Base-by-base conservation (phyloP, 2,797 vertebrate genomes). In the Chaetophractus vellerosus region DNA sequence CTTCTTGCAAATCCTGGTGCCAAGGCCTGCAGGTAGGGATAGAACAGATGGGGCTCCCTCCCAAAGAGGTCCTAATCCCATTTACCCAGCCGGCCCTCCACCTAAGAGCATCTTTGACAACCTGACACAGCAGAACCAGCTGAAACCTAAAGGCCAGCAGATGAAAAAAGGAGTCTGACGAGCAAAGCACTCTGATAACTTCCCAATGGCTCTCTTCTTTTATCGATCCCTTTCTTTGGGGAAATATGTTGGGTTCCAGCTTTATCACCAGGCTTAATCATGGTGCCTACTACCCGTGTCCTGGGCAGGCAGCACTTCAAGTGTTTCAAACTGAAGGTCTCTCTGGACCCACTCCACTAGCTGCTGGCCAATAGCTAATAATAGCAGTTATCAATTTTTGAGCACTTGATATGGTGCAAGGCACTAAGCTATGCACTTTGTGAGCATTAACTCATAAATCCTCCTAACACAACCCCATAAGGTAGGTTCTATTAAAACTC, bases 91-190 rank as follows among this genome's bases (percentile, higher is more conserved):
- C 12, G 1, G n/a, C 14, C 80, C 63, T 64, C 75, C 59, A 76
- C 12, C 26, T 80, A 85, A 95, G 4, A 92, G 80, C 88, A 96
- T 89, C 85, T 95, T 18, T 93, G 94, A 96, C 91, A 63, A 90
- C 79, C 93, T 83, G 85, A 92, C 83, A 82, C 36, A 90, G 82
- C 31, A 71, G 69, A 97, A 88, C 66, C 31, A 88, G 72, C 92
- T 84, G 72, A 74, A 88, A 78, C 31, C 91, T 86, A 45, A 95
- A 88, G 90, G 74, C n/a, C 26, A 69, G 50, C 55, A 82, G 57
- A 94, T 57, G 57, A 83, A 63, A 72, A 88, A 36, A 33, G 33
- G 61, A 48, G 69, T 61, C 31, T 66, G 64, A 79, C 64, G 15
- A 41, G 26, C 21, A 26, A 11, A 59, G 41, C 36, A 2, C 36